Evolutionary conservation across 2,797 vertebrate species (phyloP).

Genomic region (Paratrypauchen microcephalus): DNA sequence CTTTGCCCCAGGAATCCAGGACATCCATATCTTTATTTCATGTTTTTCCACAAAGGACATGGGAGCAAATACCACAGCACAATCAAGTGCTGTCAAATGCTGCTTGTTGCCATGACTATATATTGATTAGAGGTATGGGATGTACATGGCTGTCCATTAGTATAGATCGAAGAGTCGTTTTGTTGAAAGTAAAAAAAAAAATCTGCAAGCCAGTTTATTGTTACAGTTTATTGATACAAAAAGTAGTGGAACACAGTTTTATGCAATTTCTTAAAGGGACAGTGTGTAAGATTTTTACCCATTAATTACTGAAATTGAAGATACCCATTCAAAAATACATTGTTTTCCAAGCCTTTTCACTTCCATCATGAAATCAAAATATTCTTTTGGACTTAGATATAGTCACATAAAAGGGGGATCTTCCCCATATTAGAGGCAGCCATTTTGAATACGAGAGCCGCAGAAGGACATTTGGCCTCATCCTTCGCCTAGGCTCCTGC

Average conservation of each 20-base stretch:
- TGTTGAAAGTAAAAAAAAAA: constrained; percentile 1
- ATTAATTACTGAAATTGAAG: too few relatives aligned
- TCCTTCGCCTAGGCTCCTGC: too few relatives aligned
- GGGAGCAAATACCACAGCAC: constrained; percentile 12
- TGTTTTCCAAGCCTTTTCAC: too few relatives aligned
- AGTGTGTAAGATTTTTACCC: too few relatives aligned
- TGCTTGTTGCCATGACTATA: constrained; percentile 12
- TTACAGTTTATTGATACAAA: constrained; percentile 20
- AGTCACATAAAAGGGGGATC: too few relatives aligned
- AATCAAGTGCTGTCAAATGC: constrained; percentile 29
- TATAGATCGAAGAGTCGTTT: constrained; percentile 12
- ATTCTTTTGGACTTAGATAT: too few relatives aligned
- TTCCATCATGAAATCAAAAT: too few relatives aligned
- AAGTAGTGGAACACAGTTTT: constrained; percentile 14
- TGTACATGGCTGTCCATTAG: constrained; percentile 21
- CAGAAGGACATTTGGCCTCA: too few relatives aligned
- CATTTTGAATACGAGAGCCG: too few relatives aligned
- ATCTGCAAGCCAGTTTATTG: constrained; percentile 8
- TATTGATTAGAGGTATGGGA: constrained; percentile 30
- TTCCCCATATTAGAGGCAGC: too few relatives aligned
- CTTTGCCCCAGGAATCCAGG: not conserved
- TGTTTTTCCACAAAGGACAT: constrained; percentile 4
- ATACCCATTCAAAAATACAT: too few relatives aligned
- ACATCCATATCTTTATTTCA: constrained; percentile 8
- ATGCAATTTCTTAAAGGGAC: too few relatives aligned